Percentiles rank a stretch among this genome's conserved stretches.
These are phyloP conservation scores for Gallinago jamesoni DNA, from an alignment of 2,113 vertebrate species.

Conservation along the genomic window DNA sequence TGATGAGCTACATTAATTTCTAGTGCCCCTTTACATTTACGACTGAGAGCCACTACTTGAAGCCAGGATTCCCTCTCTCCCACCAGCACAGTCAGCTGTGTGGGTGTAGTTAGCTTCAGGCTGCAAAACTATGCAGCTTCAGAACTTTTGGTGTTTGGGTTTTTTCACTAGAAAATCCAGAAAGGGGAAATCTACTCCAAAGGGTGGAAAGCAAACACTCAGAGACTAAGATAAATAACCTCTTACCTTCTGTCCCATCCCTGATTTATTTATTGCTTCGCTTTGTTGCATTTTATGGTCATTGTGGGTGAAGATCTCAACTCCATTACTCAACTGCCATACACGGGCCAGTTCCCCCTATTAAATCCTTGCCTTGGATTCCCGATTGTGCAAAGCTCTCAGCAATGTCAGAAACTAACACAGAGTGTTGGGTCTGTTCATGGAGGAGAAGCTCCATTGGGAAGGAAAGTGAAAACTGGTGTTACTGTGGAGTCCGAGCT, in stretches of 20 bases:
- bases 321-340: neutral
- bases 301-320: neutral
- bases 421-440: neutral
- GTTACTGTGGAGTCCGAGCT: neutral
- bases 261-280: neutral
- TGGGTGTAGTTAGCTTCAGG: neutral
- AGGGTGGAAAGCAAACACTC: neutral
- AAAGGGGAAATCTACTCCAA: neutral
- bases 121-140: neutral
- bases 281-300: neutral
- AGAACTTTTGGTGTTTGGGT: neutral
- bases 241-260: neutral
- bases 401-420: neutral
- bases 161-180: neutral
- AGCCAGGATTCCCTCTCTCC: neutral
- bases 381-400: neutral
- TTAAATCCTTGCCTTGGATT: neutral
- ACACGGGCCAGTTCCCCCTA: fast-evolving
- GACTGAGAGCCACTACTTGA: neutral
- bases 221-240: neutral
- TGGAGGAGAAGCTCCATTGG: neutral
- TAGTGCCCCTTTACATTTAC: neutral
- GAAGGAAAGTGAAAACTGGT: neutral
- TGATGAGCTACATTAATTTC: neutral
- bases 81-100: neutral